phyloP scores from a whole-genome alignment of 2,888 invertebrate species.

The Corythucha ciliata region DNA sequence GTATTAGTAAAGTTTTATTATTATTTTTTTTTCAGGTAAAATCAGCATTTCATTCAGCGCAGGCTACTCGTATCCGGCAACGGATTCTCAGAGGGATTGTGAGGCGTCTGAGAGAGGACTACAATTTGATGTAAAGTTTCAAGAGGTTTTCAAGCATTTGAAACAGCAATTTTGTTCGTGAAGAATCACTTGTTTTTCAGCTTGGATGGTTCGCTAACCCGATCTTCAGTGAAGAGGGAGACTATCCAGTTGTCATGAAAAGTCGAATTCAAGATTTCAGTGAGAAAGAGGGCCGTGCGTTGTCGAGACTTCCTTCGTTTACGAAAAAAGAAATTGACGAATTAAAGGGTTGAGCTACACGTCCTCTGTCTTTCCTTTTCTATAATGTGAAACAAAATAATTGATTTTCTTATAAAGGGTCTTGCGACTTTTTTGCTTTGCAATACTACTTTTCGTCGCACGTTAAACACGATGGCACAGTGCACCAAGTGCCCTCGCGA shows the following conservation, averaged over 20 bases:
- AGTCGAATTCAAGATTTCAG: conserved; percentile 43
- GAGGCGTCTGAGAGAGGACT: conserved; percentile 48
- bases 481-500: neutral
- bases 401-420: conserved; percentile 18
- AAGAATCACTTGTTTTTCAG: conserved; percentile 20
- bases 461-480: conserved; percentile 14
- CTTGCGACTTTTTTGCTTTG: conserved; percentile 25
- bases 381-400: too few species aligned
- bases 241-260: conserved; percentile 47
- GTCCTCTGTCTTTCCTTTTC: too few species aligned
- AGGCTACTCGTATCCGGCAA: conserved; percentile 52
- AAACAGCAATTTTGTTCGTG: neutral
- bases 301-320: conserved; percentile 45
- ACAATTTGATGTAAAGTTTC: conserved; percentile 46
- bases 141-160: conserved; percentile 11
- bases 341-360: conserved; percentile 41
- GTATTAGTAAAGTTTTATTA: too few species aligned
- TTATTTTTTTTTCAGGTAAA: conserved; percentile 44
- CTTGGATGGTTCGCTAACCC: conserved; percentile 35
- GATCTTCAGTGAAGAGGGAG: conserved; percentile 42
- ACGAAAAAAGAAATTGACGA: conserved; percentile 48
- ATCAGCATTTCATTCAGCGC: conserved; percentile 51
- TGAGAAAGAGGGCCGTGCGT: conserved; percentile 41
- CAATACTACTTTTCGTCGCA: conserved; percentile 25
- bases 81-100: conserved; percentile 44